These are phyloP conservation scores for Drosophila yooni DNA, from an alignment of 2,888 invertebrate species.

Conservation along the genomic window DNA sequence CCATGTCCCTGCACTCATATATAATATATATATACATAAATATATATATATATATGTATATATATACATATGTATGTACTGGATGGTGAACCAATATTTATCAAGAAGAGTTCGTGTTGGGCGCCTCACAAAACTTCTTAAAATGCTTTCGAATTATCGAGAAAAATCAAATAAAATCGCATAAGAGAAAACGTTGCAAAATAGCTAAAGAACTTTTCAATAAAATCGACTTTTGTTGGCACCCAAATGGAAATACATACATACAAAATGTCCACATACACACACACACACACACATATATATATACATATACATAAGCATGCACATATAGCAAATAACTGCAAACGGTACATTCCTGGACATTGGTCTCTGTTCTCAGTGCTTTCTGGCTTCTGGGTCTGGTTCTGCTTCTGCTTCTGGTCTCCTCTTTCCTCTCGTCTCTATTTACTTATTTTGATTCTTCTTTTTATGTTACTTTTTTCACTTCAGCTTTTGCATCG, in stretches of 20 bases:
- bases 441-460: slow-evolving; percentile 33
- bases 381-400: not conserved
- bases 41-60: not conserved
- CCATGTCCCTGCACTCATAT: slow-evolving; percentile 6
- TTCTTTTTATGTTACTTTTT: slow-evolving; percentile 64
- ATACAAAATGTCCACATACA: slow-evolving; percentile 23
- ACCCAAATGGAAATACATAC: slow-evolving; percentile 64
- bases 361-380: slow-evolving; percentile 46
- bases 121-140: slow-evolving; percentile 72
- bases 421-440: slow-evolving; percentile 38
- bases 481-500: slow-evolving; percentile 78
- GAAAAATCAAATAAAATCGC: slow-evolving; percentile 66
- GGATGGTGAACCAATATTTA: slow-evolving; percentile 72
- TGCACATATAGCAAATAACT: slow-evolving; percentile 40
- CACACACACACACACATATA: slow-evolving; percentile 17
- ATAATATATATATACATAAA: not conserved
- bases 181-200: slow-evolving; percentile 56
- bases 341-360: slow-evolving; percentile 67
- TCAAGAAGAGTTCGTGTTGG: slow-evolving; percentile 72
- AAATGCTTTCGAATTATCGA: slow-evolving; percentile 72
- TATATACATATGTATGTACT: not conserved
- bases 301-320: not conserved
- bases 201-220: slow-evolving; percentile 61
- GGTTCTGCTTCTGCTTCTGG: slow-evolving; percentile 14
- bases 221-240: slow-evolving; percentile 77